Evolutionary conservation across 2,797 vertebrate genomes (phyloP).

Genomic region (Tolypeutes matacus): DNA sequence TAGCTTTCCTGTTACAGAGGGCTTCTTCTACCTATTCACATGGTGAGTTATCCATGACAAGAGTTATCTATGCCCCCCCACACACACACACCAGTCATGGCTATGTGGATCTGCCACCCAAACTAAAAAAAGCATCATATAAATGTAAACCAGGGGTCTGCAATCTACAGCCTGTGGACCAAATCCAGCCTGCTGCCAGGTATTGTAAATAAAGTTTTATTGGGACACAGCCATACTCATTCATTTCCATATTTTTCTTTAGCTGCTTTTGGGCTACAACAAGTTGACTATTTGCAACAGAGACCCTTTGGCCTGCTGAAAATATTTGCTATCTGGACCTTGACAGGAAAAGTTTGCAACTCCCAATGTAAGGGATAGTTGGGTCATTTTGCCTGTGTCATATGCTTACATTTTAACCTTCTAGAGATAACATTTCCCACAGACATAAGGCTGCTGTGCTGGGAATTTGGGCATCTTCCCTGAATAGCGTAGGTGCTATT

Average conservation of each 20-base stretch:
- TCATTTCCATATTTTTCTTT: neutral
- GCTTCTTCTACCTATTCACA: neutral
- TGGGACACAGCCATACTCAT: neutral
- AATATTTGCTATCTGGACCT: neutral
- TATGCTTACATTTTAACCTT: neutral
- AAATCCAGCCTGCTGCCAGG: neutral
- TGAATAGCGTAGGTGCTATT: neutral
- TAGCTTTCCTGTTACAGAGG: neutral
- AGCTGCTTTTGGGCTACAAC: neutral
- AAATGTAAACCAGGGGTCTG: neutral
- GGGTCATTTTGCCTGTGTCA: neutral
- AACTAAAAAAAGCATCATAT: neutral
- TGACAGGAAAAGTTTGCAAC: neutral
- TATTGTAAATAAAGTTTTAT: constrained; percentile 51
- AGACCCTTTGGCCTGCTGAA: neutral
- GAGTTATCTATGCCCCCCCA: fast-evolving
- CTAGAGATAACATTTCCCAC: neutral
- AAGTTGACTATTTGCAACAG: neutral
- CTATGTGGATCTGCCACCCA: neutral
- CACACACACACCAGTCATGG: too few species aligned
- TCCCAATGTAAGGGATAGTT: neutral
- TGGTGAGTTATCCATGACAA: fast-evolving
- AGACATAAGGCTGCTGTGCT: neutral
- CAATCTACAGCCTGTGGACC: neutral
- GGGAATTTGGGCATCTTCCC: neutral